Evolutionary conservation across 2,888 invertebrate species (phyloP).

Genomic region (Esperia sulphurella): DNA sequence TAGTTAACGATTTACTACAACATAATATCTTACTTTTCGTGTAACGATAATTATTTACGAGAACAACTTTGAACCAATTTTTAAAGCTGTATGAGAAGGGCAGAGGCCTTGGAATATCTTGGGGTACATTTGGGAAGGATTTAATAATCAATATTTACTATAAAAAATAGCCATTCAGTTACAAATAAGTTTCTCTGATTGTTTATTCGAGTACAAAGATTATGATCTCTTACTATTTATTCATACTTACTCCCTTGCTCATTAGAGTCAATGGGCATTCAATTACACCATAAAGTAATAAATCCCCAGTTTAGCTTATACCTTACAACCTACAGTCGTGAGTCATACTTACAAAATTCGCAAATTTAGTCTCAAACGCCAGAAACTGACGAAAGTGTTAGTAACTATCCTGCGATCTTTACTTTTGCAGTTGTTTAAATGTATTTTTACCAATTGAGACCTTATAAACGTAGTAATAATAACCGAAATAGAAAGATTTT

Average conservation of each 20-base stretch:
- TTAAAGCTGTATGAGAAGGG: no score
- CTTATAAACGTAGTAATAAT: neutral
- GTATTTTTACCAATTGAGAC: neutral
- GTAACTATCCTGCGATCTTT: neutral
- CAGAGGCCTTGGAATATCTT: no score
- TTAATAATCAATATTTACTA: no score
- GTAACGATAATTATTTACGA: neutral
- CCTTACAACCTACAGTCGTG: slow-evolving; percentile 38
- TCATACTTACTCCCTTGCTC: neutral
- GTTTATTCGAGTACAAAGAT: no score
- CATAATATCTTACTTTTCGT: neutral
- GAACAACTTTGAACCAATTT: no score
- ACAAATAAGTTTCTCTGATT: no score
- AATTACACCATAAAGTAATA: slow-evolving; percentile 46
- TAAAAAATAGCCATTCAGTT: no score
- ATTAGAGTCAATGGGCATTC: slow-evolving; percentile 24
- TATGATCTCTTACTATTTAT: no score
- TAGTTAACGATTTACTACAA: slow-evolving; percentile 6
- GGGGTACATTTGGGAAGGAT: no score
- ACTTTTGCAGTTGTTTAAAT: neutral
- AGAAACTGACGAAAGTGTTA: slow-evolving; percentile 3
- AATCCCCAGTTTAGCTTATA: slow-evolving; percentile 46
- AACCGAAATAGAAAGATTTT: neutral
- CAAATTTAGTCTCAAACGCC: slow-evolving; percentile 28
- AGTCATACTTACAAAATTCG: slow-evolving; percentile 43